Evolutionary conservation across 92 coral and sea anemone species (phyloP), one percentile per base, ranked within the genome.

Genomic region (Actinostola sp.): DNA sequence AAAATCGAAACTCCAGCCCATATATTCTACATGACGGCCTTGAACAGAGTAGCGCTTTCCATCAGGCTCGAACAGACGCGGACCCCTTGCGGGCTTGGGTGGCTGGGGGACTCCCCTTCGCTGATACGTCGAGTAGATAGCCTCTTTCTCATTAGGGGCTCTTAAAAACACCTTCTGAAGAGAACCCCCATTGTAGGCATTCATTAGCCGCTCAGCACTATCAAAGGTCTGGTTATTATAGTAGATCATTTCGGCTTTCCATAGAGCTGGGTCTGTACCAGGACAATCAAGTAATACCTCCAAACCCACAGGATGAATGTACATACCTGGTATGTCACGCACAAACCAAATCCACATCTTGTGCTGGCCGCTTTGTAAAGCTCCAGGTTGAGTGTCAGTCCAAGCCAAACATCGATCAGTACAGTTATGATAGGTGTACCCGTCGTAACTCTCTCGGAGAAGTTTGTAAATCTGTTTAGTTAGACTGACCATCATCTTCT

Each of bases 1-100:
- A 82, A 88, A 88, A 41, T 88, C 87, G 64, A 88, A 84, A 66
- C 90, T 88, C 90, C 93, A 88, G 7, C 90, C 93, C 93, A 88
- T 79, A 84, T 85, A 88, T 66, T 84, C 93, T 15, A 88, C 76
- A 41, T 88, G 90, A 44, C 75, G 89, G 38, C 75, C 82, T 49
- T 80, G 71, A 50, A 85, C 90, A 0, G 84, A 63, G 84, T 88
- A 88, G 0, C 93, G 87, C 49, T 88, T 84, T 31, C 93, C 93
- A 65, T 80, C 93, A 15, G 93, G 93, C 46, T 88, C 93, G 56
- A 68, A 84, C 8, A 66, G 48, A 43, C 78, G 72, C 5, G 93
- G 93, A 6, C 80, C 72, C 57, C 86, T 61, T 20, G 71, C 45
- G 14, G 83, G 93, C 50, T 51, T 68, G n/a, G 49, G 16, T 1